Evolutionary conservation across 2,797 vertebrate genomes (phyloP).

Genomic region (Thalassophryne amazonica): DNA sequence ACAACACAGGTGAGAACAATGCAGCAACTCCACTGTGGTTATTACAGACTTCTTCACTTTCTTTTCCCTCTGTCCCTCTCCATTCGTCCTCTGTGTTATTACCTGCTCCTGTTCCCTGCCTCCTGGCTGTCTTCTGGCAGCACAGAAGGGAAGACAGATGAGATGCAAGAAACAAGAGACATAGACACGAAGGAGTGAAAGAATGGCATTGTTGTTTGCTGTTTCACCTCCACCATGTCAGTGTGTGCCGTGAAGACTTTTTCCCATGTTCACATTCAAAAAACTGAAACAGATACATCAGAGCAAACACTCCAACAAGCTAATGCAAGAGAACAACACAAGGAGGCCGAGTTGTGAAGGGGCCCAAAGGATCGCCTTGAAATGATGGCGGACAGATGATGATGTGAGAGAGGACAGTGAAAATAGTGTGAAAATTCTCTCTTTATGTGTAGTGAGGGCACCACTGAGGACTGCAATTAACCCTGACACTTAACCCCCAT

Average conservation of each 20-base stretch:
- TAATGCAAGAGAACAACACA: neutral
- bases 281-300: neutral
- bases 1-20: conserved; percentile 23
- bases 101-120: conserved; percentile 42
- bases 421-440: conserved; percentile 41
- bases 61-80: neutral
- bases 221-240: conserved; percentile 13
- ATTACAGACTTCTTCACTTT: conserved; percentile 23
- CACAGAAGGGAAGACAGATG: conserved; percentile 46
- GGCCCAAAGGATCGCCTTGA: conserved; percentile 25
- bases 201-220: conserved; percentile 25
- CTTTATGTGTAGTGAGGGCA: conserved; percentile 41
- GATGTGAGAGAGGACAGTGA: conserved; percentile 37
- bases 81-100: conserved; percentile 45
- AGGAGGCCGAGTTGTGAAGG: conserved; percentile 8
- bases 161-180: conserved; percentile 42
- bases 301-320: neutral
- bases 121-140: conserved; percentile 57
- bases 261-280: neutral
- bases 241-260: conserved; percentile 1
- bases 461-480: conserved; percentile 66
- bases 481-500: conserved; percentile 65
- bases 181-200: conserved; percentile 25
- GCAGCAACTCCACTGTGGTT: conserved; percentile 12
- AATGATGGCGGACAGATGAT: conserved; percentile 52